phyloP scores from a whole-genome alignment of 2,888 invertebrate species.

The Masnerella sp. region DNA sequence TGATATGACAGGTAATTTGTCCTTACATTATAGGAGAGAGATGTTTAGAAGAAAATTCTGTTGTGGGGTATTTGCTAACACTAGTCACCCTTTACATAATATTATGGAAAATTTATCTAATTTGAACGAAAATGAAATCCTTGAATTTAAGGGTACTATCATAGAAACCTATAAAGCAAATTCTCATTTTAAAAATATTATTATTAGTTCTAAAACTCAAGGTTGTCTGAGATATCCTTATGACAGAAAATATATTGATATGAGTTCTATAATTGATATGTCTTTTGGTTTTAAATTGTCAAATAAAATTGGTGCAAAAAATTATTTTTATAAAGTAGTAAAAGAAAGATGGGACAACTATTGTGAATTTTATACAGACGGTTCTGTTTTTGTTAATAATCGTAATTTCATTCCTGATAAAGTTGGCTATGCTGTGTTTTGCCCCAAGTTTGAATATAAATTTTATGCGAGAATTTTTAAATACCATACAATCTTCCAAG shows the following conservation, averaged over 20 bases:
- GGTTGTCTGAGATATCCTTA: background rate
- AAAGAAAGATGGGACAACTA: background rate
- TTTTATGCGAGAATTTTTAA: background rate
- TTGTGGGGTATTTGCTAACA: no score
- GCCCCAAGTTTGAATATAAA: slow-evolving; percentile 3
- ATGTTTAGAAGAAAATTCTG: no score
- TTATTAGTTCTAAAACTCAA: no score
- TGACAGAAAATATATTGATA: background rate
- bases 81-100: no score
- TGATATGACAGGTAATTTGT: slow-evolving; percentile 8
- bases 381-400: background rate
- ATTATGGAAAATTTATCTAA: no score
- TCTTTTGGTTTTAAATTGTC: background rate
- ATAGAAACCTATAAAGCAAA: slow-evolving; percentile 1
- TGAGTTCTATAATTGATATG: background rate
- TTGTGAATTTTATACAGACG: background rate
- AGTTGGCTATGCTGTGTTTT: slow-evolving; percentile 5
- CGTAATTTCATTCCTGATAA: no score
- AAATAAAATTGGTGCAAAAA: background rate
- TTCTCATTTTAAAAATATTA: background rate
- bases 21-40: slow-evolving; percentile 1
- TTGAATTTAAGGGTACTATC: background rate
- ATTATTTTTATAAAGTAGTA: background rate
- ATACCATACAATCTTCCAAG: slow-evolving; percentile 16
- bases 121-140: no score